phyloP scores from a whole-genome alignment of 2,113 vertebrate genomes.

The Rhea americana region DNA sequence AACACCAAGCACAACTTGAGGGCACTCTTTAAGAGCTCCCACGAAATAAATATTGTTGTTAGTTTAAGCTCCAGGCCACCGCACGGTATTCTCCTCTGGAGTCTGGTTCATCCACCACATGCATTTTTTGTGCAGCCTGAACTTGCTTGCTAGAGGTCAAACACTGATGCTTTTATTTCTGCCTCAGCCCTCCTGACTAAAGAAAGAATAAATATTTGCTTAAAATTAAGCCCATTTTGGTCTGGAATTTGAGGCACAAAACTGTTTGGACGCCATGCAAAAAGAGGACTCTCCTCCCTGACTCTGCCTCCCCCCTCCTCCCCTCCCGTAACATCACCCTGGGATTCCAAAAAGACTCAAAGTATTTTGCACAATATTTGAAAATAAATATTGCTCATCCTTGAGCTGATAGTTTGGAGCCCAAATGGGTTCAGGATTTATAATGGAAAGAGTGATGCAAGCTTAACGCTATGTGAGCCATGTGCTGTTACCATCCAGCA shows the following conservation, averaged over 20 bases:
- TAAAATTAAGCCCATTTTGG: conserved; percentile 62
- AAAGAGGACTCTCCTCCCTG: background rate
- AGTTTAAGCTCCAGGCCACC: background rate
- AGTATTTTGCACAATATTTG: conserved; percentile 71
- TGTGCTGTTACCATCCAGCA: conserved; percentile 50
- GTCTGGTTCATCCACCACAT: conserved; percentile 14
- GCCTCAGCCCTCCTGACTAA: conserved; percentile 43
- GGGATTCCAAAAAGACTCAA: conserved; percentile 49
- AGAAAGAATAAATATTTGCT: conserved; percentile 69
- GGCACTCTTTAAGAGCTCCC: background rate
- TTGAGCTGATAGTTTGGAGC: conserved; percentile 44
- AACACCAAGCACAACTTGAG: background rate
- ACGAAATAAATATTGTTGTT: background rate
- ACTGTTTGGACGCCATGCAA: conserved; percentile 25
- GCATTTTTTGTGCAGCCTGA: conserved; percentile 38
- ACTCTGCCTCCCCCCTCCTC: background rate
- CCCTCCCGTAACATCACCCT: background rate
- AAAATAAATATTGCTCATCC: conserved; percentile 72
- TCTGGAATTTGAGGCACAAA: conserved; percentile 60
- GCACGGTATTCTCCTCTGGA: background rate
- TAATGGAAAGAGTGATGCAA: conserved; percentile 59
- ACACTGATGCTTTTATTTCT: conserved; percentile 60
- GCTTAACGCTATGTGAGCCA: conserved; percentile 47
- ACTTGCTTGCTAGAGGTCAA: conserved; percentile 62
- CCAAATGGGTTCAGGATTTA: conserved; percentile 36